Percentiles rank a stretch among this genome's conserved stretches.
These are phyloP conservation scores for Achlya flavicornis DNA, from an alignment of 2,888 invertebrate species.

Conservation along the genomic window DNA sequence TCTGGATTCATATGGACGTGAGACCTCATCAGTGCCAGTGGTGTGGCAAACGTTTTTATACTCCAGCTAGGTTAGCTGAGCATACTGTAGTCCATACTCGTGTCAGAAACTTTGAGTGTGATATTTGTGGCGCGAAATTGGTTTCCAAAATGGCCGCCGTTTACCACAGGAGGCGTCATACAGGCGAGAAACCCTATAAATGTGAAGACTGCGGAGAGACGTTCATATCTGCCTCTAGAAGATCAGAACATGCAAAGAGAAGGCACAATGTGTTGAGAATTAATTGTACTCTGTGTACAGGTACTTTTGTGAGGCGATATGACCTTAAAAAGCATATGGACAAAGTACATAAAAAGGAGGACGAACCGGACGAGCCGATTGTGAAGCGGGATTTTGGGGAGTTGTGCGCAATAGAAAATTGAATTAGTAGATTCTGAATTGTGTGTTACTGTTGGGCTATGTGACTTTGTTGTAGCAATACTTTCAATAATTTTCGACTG, in stretches of 20 bases:
- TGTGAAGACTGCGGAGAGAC: slow-evolving; percentile 71
- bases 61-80: slow-evolving; percentile 75
- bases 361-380: neutral
- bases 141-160: slow-evolving; percentile 76
- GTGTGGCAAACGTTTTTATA: slow-evolving; percentile 80
- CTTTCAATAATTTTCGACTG: too few relatives aligned
- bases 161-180: slow-evolving; percentile 75
- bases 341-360: slow-evolving; percentile 48
- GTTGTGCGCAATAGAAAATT: neutral
- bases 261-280: slow-evolving; percentile 61
- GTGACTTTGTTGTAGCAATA: too few relatives aligned
- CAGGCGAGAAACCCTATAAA: slow-evolving; percentile 74
- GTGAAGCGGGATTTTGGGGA: too few relatives aligned
- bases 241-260: slow-evolving; percentile 71
- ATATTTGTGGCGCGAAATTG: slow-evolving; percentile 76
- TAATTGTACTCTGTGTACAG: slow-evolving; percentile 57
- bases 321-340: slow-evolving; percentile 65
- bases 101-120: slow-evolving; percentile 79
- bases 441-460: too few relatives aligned
- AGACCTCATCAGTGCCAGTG: slow-evolving; percentile 78
- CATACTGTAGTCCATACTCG: slow-evolving; percentile 81
- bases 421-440: neutral
- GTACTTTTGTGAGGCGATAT: slow-evolving; percentile 59
- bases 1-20: slow-evolving; percentile 78
- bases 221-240: slow-evolving; percentile 72